Percentiles rank a stretch among this genome's conserved stretches.
These are phyloP conservation scores for Pterocles gutturalis DNA, from an alignment of 2,113 vertebrate species.

Conservation along the genomic window DNA sequence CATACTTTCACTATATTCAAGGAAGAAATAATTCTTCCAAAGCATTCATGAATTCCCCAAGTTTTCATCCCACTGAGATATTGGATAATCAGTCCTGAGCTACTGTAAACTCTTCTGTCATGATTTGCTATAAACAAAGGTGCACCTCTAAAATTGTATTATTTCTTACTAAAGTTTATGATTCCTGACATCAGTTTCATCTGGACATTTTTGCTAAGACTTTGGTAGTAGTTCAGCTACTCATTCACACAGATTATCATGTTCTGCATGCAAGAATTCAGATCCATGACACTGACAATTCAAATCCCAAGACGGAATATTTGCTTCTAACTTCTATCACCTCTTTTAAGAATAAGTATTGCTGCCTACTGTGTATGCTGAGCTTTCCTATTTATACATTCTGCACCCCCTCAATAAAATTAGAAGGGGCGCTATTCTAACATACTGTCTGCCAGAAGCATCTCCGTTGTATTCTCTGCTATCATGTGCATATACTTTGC, in stretches of 20 bases:
- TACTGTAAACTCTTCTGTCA: not conserved
- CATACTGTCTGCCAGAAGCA: not conserved
- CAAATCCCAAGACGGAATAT: not conserved
- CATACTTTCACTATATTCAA: not conserved
- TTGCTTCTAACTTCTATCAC: not conserved
- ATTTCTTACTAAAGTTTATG: not conserved
- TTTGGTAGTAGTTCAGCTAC: not conserved
- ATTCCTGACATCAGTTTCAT: not conserved
- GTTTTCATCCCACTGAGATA: not conserved
- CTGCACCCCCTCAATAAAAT: not conserved
- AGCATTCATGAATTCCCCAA: not conserved
- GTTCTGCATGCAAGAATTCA: not conserved
- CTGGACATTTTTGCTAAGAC: not conserved
- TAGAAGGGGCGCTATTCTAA: not conserved
- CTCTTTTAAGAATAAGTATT: not conserved
- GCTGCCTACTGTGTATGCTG: not conserved
- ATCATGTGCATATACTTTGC: constrained; percentile 20
- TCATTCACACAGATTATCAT: not conserved
- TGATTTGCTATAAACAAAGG: not conserved
- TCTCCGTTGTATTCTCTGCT: not conserved
- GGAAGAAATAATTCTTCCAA: not conserved
- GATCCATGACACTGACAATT: not conserved
- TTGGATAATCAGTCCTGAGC: not conserved
- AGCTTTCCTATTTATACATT: constrained; percentile 1
- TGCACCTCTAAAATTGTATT: not conserved